phyloP scores from a whole-genome alignment of 2,888 invertebrate species.

The Drosophila anceps region DNA sequence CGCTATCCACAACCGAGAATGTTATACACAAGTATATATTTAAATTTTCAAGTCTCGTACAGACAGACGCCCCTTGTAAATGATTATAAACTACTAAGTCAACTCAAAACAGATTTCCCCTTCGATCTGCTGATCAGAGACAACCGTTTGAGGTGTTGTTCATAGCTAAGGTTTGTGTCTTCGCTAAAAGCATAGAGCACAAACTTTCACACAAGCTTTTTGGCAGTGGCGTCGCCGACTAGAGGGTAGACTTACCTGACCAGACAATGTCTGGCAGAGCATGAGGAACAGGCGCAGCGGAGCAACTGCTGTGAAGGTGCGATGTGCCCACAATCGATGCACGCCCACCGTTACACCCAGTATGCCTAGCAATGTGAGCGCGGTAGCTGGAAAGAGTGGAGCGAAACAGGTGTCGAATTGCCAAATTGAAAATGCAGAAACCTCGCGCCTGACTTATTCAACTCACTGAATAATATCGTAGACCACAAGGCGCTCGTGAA shows the following conservation, averaged over 20 bases:
- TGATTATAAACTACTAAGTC: too few relatives aligned
- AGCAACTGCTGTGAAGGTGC: slow-evolving; percentile 91
- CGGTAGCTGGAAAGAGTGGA: slow-evolving; percentile 85
- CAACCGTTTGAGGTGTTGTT: slow-evolving; percentile 15
- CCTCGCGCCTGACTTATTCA: slow-evolving; percentile 30
- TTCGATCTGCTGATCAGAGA: too few relatives aligned
- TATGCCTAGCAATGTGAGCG: slow-evolving; percentile 88
- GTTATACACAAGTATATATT: too few relatives aligned
- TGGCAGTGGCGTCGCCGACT: neutral
- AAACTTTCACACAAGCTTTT: slow-evolving; percentile 32
- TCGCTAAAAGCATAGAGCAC: slow-evolving; percentile 21
- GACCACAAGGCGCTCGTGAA: slow-evolving; percentile 88
- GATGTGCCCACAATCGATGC: slow-evolving; percentile 97
- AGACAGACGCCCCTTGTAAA: neutral
- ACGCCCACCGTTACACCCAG: slow-evolving; percentile 96
- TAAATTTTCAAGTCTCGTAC: neutral
- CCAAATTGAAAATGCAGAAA: slow-evolving; percentile 10
- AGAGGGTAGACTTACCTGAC: slow-evolving; percentile 89
- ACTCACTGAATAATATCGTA: slow-evolving; percentile 89
- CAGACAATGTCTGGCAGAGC: slow-evolving; percentile 93
- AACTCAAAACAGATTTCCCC: neutral
- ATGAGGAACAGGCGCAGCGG: slow-evolving; percentile 91
- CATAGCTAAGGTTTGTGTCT: slow-evolving; percentile 45
- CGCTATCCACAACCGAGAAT: too few relatives aligned
- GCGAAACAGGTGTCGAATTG: slow-evolving; percentile 6